Evolutionary conservation across 2,797 vertebrate species (phyloP).

Genomic region (Alfaro cultratus): DNA sequence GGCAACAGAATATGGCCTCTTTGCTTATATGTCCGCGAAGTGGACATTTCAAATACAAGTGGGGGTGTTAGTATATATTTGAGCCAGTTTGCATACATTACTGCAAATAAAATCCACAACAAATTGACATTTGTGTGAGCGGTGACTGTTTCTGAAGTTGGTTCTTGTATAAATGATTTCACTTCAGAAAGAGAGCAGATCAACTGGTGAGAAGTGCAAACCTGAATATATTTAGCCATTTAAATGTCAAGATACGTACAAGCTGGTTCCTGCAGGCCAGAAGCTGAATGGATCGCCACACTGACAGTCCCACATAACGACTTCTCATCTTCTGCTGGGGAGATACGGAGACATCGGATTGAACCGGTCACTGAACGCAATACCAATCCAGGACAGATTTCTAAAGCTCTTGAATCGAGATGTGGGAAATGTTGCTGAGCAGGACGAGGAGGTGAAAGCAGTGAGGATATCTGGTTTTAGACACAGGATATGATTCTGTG

Average conservation of each 20-base stretch:
- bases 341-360: slow-evolving; percentile 28
- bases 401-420: background rate
- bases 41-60: background rate
- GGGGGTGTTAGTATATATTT: background rate
- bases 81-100: background rate
- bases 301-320: slow-evolving; percentile 76
- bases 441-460: slow-evolving; percentile 3
- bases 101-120: background rate
- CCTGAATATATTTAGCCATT: background rate
- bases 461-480: slow-evolving; percentile 1
- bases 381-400: background rate
- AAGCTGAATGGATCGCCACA: slow-evolving; percentile 76
- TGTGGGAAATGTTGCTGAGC: background rate
- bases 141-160: background rate
- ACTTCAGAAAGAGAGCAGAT: background rate
- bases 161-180: background rate
- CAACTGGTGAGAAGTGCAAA: background rate
- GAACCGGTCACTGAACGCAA: background rate
- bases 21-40: background rate
- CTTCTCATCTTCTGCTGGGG: slow-evolving; percentile 31
- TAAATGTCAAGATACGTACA: slow-evolving; percentile 62
- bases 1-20: background rate
- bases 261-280: slow-evolving; percentile 69
- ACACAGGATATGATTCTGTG: slow-evolving; percentile 18
- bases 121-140: background rate